A percentile compares a stretch with the other conserved stretches of the same genome.
These are phyloP conservation scores for Cossypha dichroa DNA, from an alignment of 2,797 vertebrate species.

Conservation along the genomic window DNA sequence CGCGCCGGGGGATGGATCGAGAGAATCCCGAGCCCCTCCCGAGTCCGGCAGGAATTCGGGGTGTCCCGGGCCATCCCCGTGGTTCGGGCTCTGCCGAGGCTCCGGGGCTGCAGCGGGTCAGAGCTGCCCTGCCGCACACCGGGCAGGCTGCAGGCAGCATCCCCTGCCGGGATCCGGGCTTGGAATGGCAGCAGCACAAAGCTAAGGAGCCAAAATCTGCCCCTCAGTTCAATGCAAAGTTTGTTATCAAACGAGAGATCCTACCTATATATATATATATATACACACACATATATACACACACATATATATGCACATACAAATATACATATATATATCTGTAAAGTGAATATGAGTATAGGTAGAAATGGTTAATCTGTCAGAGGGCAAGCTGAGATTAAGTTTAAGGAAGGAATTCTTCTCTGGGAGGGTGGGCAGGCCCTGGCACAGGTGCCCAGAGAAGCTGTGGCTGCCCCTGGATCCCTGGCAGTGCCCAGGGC, in stretches of 20 bases:
- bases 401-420: not conserved
- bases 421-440: rapidly evolving
- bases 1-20: rapidly evolving
- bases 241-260: not conserved
- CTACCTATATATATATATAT: too few species aligned
- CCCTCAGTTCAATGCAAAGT: rapidly evolving
- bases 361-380: not conserved
- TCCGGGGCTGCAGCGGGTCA: rapidly evolving
- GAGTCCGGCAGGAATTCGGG: rapidly evolving
- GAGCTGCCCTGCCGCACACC: rapidly evolving
- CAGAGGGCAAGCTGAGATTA: not conserved
- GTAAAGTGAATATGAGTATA: not conserved
- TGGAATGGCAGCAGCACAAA: rapidly evolving
- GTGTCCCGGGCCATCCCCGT: not conserved
- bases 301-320: too few species aligned
- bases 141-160: not conserved
- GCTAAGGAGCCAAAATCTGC: not conserved
- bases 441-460: not conserved
- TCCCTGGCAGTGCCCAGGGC: not conserved
- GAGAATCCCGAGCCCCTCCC: not conserved
- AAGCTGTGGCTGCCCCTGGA: not conserved
- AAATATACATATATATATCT: too few species aligned
- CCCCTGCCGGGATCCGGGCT: not conserved
- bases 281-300: too few species aligned
- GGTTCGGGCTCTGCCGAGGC: rapidly evolving